phyloP scores from a whole-genome alignment of 2,888 invertebrate species.

The Mactromeris polynyma region DNA sequence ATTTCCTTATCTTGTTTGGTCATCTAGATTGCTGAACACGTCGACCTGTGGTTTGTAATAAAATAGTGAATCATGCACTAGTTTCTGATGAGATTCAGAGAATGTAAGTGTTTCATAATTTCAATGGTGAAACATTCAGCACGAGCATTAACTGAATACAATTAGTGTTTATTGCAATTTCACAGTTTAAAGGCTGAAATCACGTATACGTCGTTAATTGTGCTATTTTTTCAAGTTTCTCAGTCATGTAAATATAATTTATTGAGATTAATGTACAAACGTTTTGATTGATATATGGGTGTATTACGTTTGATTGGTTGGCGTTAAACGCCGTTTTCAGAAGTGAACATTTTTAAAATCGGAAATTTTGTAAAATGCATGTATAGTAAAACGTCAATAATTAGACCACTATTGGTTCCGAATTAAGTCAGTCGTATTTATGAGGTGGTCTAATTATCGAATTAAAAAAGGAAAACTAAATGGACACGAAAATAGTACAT shows the following conservation, averaged over 20 bases:
- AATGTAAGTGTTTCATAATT: background rate
- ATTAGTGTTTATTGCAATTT: background rate
- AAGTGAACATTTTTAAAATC: background rate
- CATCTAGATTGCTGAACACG: background rate
- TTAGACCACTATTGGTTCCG: no score
- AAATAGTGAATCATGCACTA: background rate
- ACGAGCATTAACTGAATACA: background rate
- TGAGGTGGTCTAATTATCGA: no score
- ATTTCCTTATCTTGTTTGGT: background rate
- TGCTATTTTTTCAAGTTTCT: background rate
- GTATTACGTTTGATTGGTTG: background rate
- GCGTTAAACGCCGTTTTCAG: background rate
- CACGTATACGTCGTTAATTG: slow-evolving; percentile 1
- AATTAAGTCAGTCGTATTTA: no score
- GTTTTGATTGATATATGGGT: background rate
- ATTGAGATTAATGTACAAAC: background rate
- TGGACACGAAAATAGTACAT: no score
- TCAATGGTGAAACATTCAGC: background rate
- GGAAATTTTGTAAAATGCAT: no score
- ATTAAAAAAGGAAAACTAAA: no score
- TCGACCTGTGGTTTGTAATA: background rate
- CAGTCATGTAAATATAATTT: background rate
- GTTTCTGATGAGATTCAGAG: no score
- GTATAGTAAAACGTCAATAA: no score
- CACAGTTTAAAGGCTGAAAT: background rate